Evolutionary conservation across 2,113 vertebrate genomes (phyloP).

Genomic region (Oryzias javanicus): DNA sequence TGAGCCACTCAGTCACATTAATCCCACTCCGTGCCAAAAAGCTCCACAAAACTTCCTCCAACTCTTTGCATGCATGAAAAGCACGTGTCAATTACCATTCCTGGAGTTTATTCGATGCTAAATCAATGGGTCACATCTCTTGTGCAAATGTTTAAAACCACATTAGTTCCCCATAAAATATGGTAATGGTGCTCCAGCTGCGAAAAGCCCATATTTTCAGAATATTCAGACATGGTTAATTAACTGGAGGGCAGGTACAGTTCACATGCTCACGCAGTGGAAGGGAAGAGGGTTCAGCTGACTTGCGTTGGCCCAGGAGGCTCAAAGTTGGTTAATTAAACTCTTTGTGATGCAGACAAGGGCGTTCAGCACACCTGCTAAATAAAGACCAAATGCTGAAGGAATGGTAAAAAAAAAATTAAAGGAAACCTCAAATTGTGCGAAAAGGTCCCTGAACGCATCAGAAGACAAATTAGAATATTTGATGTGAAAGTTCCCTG

Average conservation of each 20-base stretch:
- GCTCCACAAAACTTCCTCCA: background rate
- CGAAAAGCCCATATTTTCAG: background rate
- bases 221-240: conserved; percentile 1
- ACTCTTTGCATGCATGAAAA: no score
- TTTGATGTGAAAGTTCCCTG: conserved; percentile 44
- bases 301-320: background rate
- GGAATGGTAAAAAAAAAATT: conserved; percentile 8
- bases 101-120: no score
- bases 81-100: no score
- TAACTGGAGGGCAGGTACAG: background rate
- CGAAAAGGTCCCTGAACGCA: conserved; percentile 30
- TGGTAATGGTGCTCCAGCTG: background rate
- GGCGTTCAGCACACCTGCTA: background rate
- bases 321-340: background rate
- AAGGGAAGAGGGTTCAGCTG: background rate
- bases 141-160: no score
- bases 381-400: conserved; percentile 13
- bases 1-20: conserved; percentile 21
- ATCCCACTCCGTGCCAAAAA: conserved; percentile 9
- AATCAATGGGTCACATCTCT: no score
- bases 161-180: no score
- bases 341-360: background rate
- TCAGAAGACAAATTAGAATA: conserved; percentile 53
- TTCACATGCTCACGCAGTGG: background rate
- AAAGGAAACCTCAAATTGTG: conserved; percentile 33